Base-by-base conservation (phyloP, 2,888 invertebrate species). In the Calameuta pallipes region DNA sequence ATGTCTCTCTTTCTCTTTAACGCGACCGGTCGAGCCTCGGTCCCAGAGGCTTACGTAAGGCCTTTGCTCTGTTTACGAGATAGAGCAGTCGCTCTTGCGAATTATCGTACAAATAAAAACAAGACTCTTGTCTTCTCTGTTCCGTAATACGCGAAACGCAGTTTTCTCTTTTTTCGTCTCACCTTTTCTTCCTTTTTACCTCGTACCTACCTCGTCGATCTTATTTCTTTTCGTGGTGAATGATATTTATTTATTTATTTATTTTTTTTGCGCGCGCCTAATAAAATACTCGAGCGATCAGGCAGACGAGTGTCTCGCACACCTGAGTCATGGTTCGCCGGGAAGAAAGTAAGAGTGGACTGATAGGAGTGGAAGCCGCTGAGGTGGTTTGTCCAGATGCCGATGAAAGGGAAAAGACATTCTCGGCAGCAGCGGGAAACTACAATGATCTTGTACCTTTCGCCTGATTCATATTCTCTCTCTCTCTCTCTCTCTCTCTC, bases 321-420 rank as follows among this genome's bases (percentile, higher is more conserved):
- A 71, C 71, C 71, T 77, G 82, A 79, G 79, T 81, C 82, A 80
- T 77, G 80, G 80, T 75, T 82, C 79, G 76, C 78, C 77, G 80
- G 69, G 80, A 86, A 83, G 88, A 90, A 90, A 90, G 90, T 87
- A 88, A 90, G 83, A 90, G 90, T 89, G 87, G 87, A 85, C 84
- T 81, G 84, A 83, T 83, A 85, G 86, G 88, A 87, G 86, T 85
- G 81, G 80, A 86, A 83, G 83, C 83, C 80, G 75, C 79, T 83
- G 84, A 88, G 85, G 85, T 83, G 84, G 85, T 84, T 83, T 80
- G 87, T 86, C 88, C 87, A 87, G 88, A 89, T 90, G 86, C 89
- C 89, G 85, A 89, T 87, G 90, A 90, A 90, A 90, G 90, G 87
- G 89, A 90, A 87, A 87, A 82, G 82, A 77, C 76, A 78, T 76